Percentiles rank a stretch among this genome's conserved stretches.
Conservation (phyloP, 2,797 vertebrate species). For the Hoplostethus mediterraneus region DNA sequence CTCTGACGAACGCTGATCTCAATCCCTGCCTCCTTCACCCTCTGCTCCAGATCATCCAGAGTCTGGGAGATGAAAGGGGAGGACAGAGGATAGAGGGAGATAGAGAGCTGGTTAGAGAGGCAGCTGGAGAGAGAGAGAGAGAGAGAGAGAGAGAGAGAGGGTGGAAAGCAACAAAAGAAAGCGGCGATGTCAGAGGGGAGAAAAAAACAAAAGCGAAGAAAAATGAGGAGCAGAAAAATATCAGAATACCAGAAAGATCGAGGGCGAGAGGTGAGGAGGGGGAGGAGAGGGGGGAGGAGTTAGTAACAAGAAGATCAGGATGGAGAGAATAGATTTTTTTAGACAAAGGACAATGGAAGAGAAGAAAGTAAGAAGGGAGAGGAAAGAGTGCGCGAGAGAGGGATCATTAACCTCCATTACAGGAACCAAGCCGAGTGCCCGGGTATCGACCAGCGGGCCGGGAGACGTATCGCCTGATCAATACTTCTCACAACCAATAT, state of each 20-base stretch:
- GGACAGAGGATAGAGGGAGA: conserved; percentile 35
- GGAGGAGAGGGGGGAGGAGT: conserved; percentile 11
- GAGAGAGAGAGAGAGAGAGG: conserved; percentile 52
- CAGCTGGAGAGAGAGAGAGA: conserved; percentile 28
- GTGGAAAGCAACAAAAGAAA: conserved; percentile 46
- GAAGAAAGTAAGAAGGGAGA: conserved; percentile 38
- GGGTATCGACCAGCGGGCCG: conserved; percentile 61
- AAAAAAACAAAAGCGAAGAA: conserved; percentile 9
- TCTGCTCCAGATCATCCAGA: conserved; percentile 93
- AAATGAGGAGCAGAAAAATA: conserved; percentile 21
- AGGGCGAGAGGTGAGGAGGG: conserved; percentile 16
- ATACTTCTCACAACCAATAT: conserved; percentile 77
- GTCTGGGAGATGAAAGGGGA: conserved; percentile 84
- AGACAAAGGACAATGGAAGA: conserved; percentile 38
- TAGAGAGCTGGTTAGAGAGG: conserved; percentile 56
- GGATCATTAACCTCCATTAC: conserved; percentile 78
- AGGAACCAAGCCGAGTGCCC: conserved; percentile 62
- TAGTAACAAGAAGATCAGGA: conserved; percentile 39
- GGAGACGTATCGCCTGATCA: conserved; percentile 70
- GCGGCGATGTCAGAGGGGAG: conserved; percentile 23
- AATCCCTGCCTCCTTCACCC: conserved; percentile 92
- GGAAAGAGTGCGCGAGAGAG: conserved; percentile 52
- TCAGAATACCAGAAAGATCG: conserved; percentile 47
- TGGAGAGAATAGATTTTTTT: conserved; percentile 50
- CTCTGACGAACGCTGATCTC: conserved; percentile 97